Conservation (phyloP, 2,113 vertebrate genomes). For the Ptychochromis oligacanthus region DNA sequence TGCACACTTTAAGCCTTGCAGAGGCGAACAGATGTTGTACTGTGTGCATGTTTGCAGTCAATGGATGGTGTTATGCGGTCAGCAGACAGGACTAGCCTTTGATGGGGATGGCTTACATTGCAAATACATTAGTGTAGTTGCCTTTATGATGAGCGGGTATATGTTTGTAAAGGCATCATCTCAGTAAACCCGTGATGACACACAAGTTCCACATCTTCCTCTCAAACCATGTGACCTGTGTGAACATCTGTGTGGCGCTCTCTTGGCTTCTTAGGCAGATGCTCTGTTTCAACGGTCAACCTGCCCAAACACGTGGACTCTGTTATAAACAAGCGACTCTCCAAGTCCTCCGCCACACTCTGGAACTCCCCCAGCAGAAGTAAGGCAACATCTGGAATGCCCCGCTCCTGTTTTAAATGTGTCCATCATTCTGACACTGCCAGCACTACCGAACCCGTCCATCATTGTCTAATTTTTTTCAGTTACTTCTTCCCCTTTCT, state of each 20-base stretch:
- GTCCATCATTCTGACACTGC: constrained; percentile 59
- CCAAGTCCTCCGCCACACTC: constrained; percentile 99
- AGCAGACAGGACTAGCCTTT: background rate
- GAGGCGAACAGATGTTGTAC: constrained; percentile 1
- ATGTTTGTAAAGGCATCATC: constrained; percentile 9
- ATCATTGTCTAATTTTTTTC: constrained; percentile 61
- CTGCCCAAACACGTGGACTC: constrained; percentile 99
- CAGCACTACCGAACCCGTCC: constrained; percentile 50
- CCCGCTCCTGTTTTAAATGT: constrained; percentile 41
- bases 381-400: constrained; percentile 84
- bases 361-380: constrained; percentile 99
- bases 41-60: background rate
- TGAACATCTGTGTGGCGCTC: constrained; percentile 79
- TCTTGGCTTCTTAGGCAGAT: constrained; percentile 95
- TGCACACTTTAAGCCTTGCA: background rate
- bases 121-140: background rate
- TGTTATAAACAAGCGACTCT: constrained; percentile 99
- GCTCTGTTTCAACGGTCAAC: constrained; percentile 98
- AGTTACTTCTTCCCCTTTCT: constrained; percentile 50
- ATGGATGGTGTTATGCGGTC: background rate
- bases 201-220: constrained; percentile 5
- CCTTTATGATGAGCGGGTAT: background rate
- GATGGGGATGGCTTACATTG: background rate
- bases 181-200: constrained; percentile 3
- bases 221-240: constrained; percentile 55